phyloP scores from a whole-genome alignment of 1,140 invertebrate species.

The Drosophila azteca region DNA sequence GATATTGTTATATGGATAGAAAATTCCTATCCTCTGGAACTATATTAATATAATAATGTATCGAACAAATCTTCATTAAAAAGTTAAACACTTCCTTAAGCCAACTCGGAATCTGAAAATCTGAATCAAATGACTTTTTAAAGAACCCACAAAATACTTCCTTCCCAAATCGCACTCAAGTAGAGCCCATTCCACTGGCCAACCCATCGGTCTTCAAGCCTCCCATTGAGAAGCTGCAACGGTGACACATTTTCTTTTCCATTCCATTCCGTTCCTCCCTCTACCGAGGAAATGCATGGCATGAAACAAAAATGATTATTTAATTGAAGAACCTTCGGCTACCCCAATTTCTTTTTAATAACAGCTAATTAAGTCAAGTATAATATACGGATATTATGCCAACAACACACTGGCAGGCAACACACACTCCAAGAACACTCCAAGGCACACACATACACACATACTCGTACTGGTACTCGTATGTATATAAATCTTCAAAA shows the following conservation, averaged over 20 bases:
- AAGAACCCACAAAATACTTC: background rate
- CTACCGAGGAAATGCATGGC: constrained; percentile 14
- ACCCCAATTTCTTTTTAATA: constrained; percentile 77
- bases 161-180: too few relatives aligned
- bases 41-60: too few relatives aligned
- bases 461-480: too few relatives aligned
- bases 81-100: constrained; percentile 9
- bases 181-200: background rate
- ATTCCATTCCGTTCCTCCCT: background rate
- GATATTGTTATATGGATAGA: too few relatives aligned
- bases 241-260: constrained; percentile 31
- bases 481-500: constrained; percentile 38
- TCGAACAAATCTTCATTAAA: background rate
- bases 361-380: constrained; percentile 76
- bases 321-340: constrained; percentile 63
- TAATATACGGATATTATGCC: constrained; percentile 66
- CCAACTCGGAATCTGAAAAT: background rate
- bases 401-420: constrained; percentile 46
- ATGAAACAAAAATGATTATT: constrained; percentile 62
- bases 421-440: constrained; percentile 27
- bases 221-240: constrained; percentile 20
- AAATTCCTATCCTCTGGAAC: too few relatives aligned
- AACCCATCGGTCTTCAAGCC: background rate
- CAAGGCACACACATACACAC: constrained; percentile 38
- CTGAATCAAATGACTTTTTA: background rate